phyloP scores from a whole-genome alignment of 2,888 invertebrate genomes.

The Diarsia brunnea region DNA sequence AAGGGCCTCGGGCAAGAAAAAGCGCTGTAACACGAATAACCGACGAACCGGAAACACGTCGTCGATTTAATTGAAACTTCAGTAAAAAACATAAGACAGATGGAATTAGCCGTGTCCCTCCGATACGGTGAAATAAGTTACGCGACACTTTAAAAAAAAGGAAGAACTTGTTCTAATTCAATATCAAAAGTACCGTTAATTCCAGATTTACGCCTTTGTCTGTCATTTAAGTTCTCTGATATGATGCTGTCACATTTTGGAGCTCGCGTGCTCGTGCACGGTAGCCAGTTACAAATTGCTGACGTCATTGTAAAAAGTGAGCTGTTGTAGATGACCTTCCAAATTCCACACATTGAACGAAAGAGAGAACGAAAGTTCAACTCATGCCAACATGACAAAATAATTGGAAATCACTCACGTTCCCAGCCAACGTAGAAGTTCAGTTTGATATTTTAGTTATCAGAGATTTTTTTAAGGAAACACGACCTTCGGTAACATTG shows the following conservation, averaged over 20 bases:
- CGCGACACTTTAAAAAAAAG: conserved; percentile 65
- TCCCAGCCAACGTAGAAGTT: conserved; percentile 1
- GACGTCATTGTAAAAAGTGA: conserved; percentile 54
- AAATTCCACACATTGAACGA: conserved; percentile 50
- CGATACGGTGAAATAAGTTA: conserved; percentile 69
- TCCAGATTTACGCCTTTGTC: conserved; percentile 44
- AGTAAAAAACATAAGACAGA: conserved; percentile 77
- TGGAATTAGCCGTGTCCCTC: conserved; percentile 74
- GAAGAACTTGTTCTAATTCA: conserved; percentile 68
- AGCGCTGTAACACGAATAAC: conserved; percentile 70
- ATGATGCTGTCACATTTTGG: conserved; percentile 31
- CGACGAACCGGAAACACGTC: conserved; percentile 79
- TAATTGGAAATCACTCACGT: conserved; percentile 23
- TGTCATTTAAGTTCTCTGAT: conserved; percentile 34
- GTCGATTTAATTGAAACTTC: conserved; percentile 80
- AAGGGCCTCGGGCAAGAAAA: conserved; percentile 78
- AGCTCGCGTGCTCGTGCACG: conserved; percentile 3
- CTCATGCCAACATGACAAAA: conserved; percentile 48
- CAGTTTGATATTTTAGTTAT: conserved; percentile 13
- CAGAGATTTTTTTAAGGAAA: conserved; percentile 3
- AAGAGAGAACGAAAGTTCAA: conserved; percentile 43
- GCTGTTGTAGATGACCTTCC: conserved; percentile 42
- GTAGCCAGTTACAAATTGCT: conserved; percentile 42
- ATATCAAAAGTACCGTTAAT: conserved; percentile 75
- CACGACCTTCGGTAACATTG: conserved; percentile 17